Base-by-base conservation (phyloP, 2,797 vertebrate species). In the Apogon hyalosoma region DNA sequence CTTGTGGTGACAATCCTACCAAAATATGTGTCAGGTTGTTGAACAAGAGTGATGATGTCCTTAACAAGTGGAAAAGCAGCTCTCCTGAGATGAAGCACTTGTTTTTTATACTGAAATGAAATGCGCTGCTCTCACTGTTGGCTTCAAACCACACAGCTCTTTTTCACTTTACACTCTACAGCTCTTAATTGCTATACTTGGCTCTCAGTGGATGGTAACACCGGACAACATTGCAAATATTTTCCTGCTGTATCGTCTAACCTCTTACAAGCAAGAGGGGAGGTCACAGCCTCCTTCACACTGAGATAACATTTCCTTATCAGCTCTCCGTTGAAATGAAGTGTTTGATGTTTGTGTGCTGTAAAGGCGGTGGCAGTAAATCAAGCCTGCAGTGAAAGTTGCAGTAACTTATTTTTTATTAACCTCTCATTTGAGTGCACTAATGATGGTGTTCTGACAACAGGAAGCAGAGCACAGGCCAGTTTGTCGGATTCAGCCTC, bases 401-500 rank as follows among this genome's bases (percentile, higher is more conserved):
- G 72, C 77, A 64, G 57, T 85, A 73, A 84, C 71, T 88, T 84
- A 66, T 83, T 83, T 73, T 84, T 86, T 80, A 87, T 80, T 74
- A 87, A 63, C 69, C 55, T 53, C 67, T 79, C 57, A 66, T 76
- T 83, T 76, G 40, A 85, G 56, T 36, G 3, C 53, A 55, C 54
- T 79, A 81, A 74, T 74, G 64, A 82, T 63, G 77, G 67, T 10
- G 47, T 52, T 19, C 50, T 65, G 93, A 93, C 92, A 95, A 94
- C 91, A 94, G 94, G 93, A 94, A 95, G 93, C 80, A 80, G 85
- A 83, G 87, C 93, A 87, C 87, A 85, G 88, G 88, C 90, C 91
- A 86, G 89, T 88, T 92, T 77, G 75, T 90, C 87, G 76, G 90
- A 93, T 90, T 86, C 88, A 86, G 91, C 91, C 91, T 93, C 74